Conservation (phyloP, 2,888 invertebrate species). For the Epinotia demarniana region DNA sequence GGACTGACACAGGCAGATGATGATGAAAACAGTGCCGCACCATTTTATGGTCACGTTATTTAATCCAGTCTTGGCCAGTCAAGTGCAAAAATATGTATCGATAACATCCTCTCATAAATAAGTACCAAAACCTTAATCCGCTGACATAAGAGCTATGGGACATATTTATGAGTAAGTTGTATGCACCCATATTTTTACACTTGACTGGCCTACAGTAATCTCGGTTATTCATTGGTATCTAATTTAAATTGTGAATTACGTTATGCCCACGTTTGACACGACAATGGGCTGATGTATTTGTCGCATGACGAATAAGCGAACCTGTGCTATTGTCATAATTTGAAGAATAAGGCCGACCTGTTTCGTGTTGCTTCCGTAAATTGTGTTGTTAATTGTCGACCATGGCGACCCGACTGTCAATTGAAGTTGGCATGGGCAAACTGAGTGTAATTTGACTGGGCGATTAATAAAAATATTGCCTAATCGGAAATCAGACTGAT, state of each 20-base stretch:
- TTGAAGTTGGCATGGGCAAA: background rate
- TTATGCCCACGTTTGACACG: slow-evolving; percentile 37
- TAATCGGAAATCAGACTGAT: background rate
- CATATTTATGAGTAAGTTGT: no score
- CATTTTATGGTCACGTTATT: background rate
- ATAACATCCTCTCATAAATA: no score
- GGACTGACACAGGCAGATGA: no score
- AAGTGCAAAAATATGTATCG: no score
- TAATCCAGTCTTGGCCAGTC: background rate
- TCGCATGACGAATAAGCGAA: slow-evolving; percentile 37
- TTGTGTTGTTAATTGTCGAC: slow-evolving; percentile 11
- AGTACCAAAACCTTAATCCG: no score
- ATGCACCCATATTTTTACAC: no score
- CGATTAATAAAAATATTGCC: background rate
- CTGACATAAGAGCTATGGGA: no score
- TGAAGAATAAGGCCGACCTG: slow-evolving; percentile 42
- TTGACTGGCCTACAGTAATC: background rate
- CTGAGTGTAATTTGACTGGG: background rate
- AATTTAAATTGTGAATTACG: slow-evolving; percentile 38
- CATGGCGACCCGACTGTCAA: background rate
- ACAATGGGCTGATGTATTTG: slow-evolving; percentile 39
- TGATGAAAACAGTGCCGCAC: background rate
- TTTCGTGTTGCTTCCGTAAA: slow-evolving; percentile 39
- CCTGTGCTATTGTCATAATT: slow-evolving; percentile 34
- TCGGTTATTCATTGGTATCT: background rate